phyloP scores from a whole-genome alignment of 2,888 invertebrate species.

The Mayetiola destructor region DNA sequence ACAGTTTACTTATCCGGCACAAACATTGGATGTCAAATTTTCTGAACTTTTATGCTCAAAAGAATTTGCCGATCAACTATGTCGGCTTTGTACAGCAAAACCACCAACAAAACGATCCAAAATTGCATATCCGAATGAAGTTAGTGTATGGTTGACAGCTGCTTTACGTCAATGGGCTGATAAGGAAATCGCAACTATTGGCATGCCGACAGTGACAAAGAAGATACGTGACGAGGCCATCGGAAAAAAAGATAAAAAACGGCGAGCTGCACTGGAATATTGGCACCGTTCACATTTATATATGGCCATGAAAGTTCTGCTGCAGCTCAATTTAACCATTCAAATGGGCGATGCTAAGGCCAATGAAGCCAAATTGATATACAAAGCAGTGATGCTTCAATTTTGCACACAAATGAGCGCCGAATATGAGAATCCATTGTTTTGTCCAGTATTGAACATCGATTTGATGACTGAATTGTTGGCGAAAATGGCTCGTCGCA shows the following conservation, averaged over 20 bases:
- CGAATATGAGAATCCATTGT: not conserved
- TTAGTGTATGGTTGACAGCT: not conserved
- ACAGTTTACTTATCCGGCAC: not conserved
- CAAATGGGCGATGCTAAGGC: not conserved
- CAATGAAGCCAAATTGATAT: not conserved
- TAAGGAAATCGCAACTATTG: not conserved
- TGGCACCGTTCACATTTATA: not conserved
- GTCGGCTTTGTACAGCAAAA: not conserved
- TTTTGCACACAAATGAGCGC: not conserved
- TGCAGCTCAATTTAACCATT: not conserved
- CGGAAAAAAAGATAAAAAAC: not conserved
- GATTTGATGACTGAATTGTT: not conserved
- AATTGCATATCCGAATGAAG: not conserved
- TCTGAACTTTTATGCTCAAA: not conserved
- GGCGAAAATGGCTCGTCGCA: conserved; percentile 1
- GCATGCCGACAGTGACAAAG: not conserved
- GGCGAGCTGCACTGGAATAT: not conserved
- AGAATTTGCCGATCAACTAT: not conserved
- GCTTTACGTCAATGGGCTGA: not conserved
- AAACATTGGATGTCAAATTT: not conserved
- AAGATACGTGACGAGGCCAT: not conserved
- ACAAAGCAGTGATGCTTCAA: not conserved
- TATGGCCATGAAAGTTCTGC: not conserved
- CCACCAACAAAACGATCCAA: too few relatives aligned
- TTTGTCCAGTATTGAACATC: not conserved